Percentiles rank a stretch among this genome's conserved stretches.
These are phyloP conservation scores for Pseudotriccus pelzelni DNA, from an alignment of 2,797 vertebrate species.

Conservation along the genomic window DNA sequence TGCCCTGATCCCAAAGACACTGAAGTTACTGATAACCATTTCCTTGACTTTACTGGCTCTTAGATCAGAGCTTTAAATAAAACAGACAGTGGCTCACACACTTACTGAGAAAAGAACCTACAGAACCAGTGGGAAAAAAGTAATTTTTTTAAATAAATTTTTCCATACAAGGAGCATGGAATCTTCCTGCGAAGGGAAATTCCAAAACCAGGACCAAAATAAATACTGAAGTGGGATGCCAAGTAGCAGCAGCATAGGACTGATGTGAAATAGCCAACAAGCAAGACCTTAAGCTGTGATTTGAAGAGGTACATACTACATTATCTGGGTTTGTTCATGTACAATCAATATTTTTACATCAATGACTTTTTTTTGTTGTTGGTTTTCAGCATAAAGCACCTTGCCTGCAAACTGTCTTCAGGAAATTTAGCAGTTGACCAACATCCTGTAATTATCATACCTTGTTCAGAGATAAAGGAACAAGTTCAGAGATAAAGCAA, in stretches of 20 bases:
- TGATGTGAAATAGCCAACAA: constrained; percentile 15
- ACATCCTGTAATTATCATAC: constrained; percentile 6
- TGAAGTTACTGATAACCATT: background rate
- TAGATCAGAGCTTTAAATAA: background rate
- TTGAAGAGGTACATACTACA: background rate
- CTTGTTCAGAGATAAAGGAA: background rate
- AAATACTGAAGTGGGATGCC: constrained; percentile 41
- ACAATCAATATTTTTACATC: background rate
- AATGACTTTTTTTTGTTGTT: no score
- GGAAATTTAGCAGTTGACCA: background rate
- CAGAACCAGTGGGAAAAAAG: background rate
- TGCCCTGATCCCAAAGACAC: background rate
- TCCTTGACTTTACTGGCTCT: background rate
- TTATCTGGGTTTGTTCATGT: background rate
- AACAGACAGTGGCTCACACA: background rate
- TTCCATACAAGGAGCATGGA: constrained; percentile 35
- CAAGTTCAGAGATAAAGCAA: background rate
- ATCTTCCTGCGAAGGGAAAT: constrained; percentile 53
- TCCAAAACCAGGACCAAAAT: constrained; percentile 58
- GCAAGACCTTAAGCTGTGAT: background rate
- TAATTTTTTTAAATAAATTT: background rate
- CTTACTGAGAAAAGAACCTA: background rate
- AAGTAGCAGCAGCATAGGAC: constrained; percentile 14
- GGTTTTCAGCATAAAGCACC: background rate
- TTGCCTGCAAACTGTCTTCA: background rate